Base-by-base conservation (phyloP, 2,113 vertebrate genomes). In the Pan paniscus region DNA sequence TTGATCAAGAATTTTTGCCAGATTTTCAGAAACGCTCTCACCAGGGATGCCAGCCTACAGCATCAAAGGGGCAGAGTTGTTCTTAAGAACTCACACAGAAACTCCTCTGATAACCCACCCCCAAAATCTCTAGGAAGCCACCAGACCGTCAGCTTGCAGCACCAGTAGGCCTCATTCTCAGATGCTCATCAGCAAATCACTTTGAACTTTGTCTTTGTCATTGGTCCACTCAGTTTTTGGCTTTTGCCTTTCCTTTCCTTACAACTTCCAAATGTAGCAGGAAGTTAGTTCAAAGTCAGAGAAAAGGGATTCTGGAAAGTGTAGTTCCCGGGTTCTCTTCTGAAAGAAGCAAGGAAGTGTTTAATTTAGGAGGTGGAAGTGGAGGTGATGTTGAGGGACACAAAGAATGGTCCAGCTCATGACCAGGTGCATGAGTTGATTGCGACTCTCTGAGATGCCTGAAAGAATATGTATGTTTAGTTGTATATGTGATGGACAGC, bases 31-130 rank as follows among this genome's bases (percentile, higher is more conserved):
- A 11, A 93, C 9, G 0, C 0, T 5, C 16, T 89, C 6, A 6
- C 1, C 38, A 86, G 43, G 1, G 22, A 38, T 40, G 13, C 20
- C 48, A 22, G 40, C 40, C 14, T n/a, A 2, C 3, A 75, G 3
- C 6, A 40, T 5, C 9, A 50, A 22, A 20, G 38, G 2, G 2
- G 2, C 4, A n/a, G 4, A 57, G 6, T 40, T 10, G 3, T 27
- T 68, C 50, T 75, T 61, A 13, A 18, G 59, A 67, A 7, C 30
- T 46, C 25, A 68, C 40, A 22, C 1, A 32, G 38, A 89, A 64
- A 35, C 25, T 76, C 25, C 17, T 20, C 6, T 9, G 18, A 59
- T n/a, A 3, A 2, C 1, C 22, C 6, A 27, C 2, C 27, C 30
- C 27, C 5, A 14, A 8, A 57, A 10, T 2, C 14, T n/a, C 38